Base-by-base conservation (phyloP, 2,888 invertebrate species). In the Alentia gelatinosa region DNA sequence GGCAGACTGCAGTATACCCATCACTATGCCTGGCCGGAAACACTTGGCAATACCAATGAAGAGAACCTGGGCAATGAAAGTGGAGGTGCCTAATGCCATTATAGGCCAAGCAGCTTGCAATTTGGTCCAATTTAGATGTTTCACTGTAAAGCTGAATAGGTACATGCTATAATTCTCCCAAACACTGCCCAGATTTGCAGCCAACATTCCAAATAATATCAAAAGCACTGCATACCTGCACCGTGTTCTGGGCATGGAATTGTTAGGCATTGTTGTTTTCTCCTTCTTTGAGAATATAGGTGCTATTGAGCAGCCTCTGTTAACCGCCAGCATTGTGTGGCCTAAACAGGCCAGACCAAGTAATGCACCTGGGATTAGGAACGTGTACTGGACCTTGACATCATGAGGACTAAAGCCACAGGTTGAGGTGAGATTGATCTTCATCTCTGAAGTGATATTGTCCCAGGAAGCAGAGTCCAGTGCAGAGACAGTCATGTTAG, bases 301-400 rank as follows among this genome's bases (percentile, higher is more conserved):
- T 23, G 19, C 12, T 15, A 1, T 42, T 1, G 12, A 26, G 30
- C 86, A 86, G 0, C 19, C 19, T 1, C 9, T 7, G 26, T 1
- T 4, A 0, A 47, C 4, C 9, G 35, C n/a, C 47, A 86, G 30
- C 4, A 86, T 7, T 1, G 30, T 3, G 47, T 86, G 86, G 47
- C 26, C 26, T 0, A 86, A 23, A 47, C 86, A 33, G 5, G 47
- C 26, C 1, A 47, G 1, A 7, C 26, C 47, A 86, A 47, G 47
- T 4, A 26, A 23, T n/a, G 33, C 86, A 12, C 47, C 86, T 30
- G 86, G 86, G 15, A 86, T 1, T 3, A 86, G 47, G 47, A 86
- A 86, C 4, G 86, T 47, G 26, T 86, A 86, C 50, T 86, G 86
- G 19, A 86, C 86, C 47, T 30, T 86, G 0, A 86, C 86, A 40